Evolutionary conservation across 1,140 invertebrate genomes (phyloP).

Genomic region (Stratiolaelaps scimitus): DNA sequence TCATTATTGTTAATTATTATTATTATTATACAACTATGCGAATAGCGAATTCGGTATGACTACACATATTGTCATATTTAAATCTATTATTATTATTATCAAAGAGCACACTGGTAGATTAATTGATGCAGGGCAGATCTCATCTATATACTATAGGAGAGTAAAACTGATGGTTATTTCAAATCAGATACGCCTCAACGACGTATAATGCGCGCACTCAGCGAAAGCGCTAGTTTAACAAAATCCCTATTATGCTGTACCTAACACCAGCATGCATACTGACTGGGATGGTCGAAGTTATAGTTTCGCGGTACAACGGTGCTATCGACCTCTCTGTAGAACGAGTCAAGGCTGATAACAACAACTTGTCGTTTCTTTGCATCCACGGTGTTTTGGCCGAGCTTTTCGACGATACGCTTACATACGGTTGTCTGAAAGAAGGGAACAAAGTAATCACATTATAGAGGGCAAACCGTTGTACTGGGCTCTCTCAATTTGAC

Average conservation of each 20-base stretch:
- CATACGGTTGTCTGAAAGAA: conserved; percentile 81
- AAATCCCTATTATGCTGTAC: too few species aligned
- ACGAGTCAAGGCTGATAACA: conserved; percentile 88
- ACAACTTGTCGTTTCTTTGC: conserved; percentile 76
- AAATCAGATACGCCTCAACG: not conserved
- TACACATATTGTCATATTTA: too few species aligned
- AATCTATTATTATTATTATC: too few species aligned
- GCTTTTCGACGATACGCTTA: conserved; percentile 81
- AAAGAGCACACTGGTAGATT: too few species aligned
- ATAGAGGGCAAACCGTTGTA: too few species aligned
- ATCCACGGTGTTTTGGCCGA: conserved; percentile 73
- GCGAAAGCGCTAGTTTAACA: conserved; percentile 1
- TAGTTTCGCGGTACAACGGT: conserved; percentile 73
- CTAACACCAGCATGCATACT: conserved; percentile 8
- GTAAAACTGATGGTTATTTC: conserved; percentile 30
- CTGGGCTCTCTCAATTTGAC: too few species aligned
- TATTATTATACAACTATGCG: too few species aligned
- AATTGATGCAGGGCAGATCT: too few species aligned
- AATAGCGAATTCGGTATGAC: too few species aligned
- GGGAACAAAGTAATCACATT: too few species aligned
- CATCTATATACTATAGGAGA: conserved; percentile 10
- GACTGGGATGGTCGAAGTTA: conserved; percentile 92
- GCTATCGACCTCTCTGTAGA: conserved; percentile 71
- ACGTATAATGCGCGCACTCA: not conserved
- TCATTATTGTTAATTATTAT: too few species aligned